Evolutionary conservation across 2,113 vertebrate species (phyloP).

Genomic region (Chaetodon trifascialis): DNA sequence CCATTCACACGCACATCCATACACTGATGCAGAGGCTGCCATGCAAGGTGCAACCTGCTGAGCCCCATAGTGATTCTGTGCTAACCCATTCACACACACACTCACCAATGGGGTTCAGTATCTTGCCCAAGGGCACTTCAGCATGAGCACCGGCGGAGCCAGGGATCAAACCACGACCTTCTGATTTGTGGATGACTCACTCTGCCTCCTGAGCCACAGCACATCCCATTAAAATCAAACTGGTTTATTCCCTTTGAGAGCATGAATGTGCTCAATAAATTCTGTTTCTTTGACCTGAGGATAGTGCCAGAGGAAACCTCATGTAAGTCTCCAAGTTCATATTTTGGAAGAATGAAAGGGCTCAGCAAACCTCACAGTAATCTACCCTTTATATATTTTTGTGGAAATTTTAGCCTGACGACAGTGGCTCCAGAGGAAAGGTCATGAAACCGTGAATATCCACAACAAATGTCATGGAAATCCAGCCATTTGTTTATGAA

Average conservation of each 20-base stretch:
- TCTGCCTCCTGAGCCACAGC: too few species aligned
- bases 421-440: neutral
- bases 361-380: neutral
- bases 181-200: too few species aligned
- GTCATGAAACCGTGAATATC: neutral
- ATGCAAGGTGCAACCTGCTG: too few species aligned
- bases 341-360: neutral
- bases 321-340: neutral
- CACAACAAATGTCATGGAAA: constrained; percentile 14
- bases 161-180: too few species aligned
- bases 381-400: neutral
- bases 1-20: too few species aligned
- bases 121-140: too few species aligned
- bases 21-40: too few species aligned
- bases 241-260: constrained; percentile 1
- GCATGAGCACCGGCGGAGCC: too few species aligned
- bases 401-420: neutral
- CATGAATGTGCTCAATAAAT: neutral
- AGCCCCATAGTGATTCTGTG: too few species aligned
- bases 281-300: constrained; percentile 20
- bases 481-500: neutral
- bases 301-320: constrained; percentile 10
- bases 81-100: too few species aligned
- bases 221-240: constrained; percentile 10
- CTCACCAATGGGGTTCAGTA: too few species aligned